Percentiles rank a stretch among this genome's conserved stretches.
Conservation (phyloP, 2,113 vertebrate genomes). For the Zosterops borbonicus region DNA sequence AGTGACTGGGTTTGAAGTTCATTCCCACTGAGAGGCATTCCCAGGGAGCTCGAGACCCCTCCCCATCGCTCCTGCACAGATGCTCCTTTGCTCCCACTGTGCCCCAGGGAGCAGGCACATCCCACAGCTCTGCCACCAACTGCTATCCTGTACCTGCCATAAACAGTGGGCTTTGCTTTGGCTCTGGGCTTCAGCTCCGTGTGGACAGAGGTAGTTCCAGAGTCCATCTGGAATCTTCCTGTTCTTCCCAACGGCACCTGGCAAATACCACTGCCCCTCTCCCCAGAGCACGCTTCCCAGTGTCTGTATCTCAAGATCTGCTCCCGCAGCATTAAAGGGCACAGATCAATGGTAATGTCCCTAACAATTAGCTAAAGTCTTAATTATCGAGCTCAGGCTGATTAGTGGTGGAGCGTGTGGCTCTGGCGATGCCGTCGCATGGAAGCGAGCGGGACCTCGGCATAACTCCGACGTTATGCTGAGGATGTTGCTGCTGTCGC, state of each 20-base stretch:
- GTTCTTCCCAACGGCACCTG: not conserved
- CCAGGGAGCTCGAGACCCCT: accelerated
- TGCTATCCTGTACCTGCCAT: accelerated
- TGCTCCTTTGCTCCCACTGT: accelerated
- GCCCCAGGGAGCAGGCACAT: not conserved
- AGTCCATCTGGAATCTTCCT: not conserved
- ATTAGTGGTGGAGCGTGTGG: not conserved
- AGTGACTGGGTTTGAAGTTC: not conserved
- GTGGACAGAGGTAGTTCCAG: not conserved
- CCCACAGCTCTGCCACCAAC: not conserved
- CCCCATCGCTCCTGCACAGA: accelerated
- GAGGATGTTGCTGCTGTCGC: not conserved
- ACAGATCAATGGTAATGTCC: constrained; percentile 72
- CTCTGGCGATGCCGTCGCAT: not conserved
- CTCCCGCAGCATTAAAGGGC: constrained; percentile 50
- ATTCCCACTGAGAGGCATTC: not conserved
- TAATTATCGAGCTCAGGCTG: constrained; percentile 64
- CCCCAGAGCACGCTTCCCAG: accelerated
- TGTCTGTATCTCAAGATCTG: not conserved
- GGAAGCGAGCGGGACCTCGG: not conserved
- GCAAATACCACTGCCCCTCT: not conserved
- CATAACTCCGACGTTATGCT: not conserved
- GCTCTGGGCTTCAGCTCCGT: not conserved
- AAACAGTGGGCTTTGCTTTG: not conserved
- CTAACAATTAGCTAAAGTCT: constrained; percentile 72